Evolutionary conservation across 2,113 vertebrate genomes (phyloP).

Genomic region (Cavia aperea): DNA sequence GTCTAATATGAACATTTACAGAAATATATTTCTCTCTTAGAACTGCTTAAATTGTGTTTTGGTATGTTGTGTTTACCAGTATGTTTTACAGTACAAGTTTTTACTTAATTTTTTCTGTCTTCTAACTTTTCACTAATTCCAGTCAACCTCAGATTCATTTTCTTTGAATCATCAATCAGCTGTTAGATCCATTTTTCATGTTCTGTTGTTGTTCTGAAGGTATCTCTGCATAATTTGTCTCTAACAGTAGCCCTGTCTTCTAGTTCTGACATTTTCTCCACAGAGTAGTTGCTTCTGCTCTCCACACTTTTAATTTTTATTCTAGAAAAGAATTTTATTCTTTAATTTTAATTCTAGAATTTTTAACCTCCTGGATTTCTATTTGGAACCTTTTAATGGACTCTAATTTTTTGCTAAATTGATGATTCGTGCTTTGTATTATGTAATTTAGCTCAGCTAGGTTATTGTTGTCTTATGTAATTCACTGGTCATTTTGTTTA

Average conservation of each 20-base stretch:
- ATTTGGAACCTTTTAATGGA: not conserved
- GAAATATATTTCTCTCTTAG: not conserved
- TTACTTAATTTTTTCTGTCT: not conserved
- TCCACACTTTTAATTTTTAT: not conserved
- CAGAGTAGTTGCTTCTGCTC: not conserved
- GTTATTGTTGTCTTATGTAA: not conserved
- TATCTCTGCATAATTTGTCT: not conserved
- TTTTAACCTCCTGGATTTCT: not conserved
- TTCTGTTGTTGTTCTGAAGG: not conserved
- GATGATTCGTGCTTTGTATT: not conserved
- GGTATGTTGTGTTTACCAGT: not conserved
- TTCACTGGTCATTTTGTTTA: not conserved
- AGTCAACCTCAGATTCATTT: not conserved
- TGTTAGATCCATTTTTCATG: not conserved
- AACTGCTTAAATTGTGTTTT: not conserved
- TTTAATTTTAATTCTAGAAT: not conserved
- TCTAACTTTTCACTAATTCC: not conserved
- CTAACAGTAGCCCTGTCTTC: not conserved
- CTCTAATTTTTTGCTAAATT: not conserved
- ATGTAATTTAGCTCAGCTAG: not conserved
- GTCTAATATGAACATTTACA: not conserved
- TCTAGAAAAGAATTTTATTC: too few relatives aligned
- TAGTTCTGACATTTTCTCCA: not conserved
- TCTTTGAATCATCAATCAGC: not conserved
- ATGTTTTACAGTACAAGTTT: not conserved